These are phyloP conservation scores for Nerophis lumbriciformis DNA, from an alignment of 2,113 vertebrate genomes.

Conservation along the genomic window DNA sequence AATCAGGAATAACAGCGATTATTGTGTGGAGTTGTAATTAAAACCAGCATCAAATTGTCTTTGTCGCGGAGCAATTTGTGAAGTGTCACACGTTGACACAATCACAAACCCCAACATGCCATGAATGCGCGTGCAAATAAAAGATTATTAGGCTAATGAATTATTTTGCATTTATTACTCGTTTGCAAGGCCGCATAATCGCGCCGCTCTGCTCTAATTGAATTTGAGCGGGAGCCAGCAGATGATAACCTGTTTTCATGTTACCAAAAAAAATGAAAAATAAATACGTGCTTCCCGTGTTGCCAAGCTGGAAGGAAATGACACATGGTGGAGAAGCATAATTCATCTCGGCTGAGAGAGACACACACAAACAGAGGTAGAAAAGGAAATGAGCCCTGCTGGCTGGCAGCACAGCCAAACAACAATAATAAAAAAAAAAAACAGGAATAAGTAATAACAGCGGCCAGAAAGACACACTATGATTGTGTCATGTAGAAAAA, in stretches of 20 bases:
- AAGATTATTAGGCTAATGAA: conserved; percentile 97
- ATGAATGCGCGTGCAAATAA: conserved; percentile 80
- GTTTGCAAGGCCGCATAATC: conserved; percentile 94
- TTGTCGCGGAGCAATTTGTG: conserved; percentile 27
- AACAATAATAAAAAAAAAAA: conserved; percentile 63
- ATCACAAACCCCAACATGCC: conserved; percentile 81
- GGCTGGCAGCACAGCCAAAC: conserved; percentile 55
- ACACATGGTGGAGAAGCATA: conserved; percentile 68
- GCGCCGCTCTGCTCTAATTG: conserved; percentile 91
- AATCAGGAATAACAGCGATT: neutral
- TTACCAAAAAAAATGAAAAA: conserved; percentile 74
- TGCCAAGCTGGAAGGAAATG: conserved; percentile 86
- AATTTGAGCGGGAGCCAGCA: conserved; percentile 92
- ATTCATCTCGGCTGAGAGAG: conserved; percentile 71
- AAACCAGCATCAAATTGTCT: conserved; percentile 5
- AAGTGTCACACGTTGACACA: conserved; percentile 77
- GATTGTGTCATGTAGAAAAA: conserved; percentile 46
- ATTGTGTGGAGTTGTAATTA: neutral
- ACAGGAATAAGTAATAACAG: conserved; percentile 67
- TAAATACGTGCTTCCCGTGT: conserved; percentile 77
- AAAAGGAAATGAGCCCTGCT: conserved; percentile 70
- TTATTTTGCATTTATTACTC: conserved; percentile 98
- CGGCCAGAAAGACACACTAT: conserved; percentile 36
- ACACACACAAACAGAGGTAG: conserved; percentile 59
- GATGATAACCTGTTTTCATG: conserved; percentile 97